These are phyloP conservation scores for Laupala kohalensis DNA, from an alignment of 1,140 invertebrate species.

Conservation along the genomic window DNA sequence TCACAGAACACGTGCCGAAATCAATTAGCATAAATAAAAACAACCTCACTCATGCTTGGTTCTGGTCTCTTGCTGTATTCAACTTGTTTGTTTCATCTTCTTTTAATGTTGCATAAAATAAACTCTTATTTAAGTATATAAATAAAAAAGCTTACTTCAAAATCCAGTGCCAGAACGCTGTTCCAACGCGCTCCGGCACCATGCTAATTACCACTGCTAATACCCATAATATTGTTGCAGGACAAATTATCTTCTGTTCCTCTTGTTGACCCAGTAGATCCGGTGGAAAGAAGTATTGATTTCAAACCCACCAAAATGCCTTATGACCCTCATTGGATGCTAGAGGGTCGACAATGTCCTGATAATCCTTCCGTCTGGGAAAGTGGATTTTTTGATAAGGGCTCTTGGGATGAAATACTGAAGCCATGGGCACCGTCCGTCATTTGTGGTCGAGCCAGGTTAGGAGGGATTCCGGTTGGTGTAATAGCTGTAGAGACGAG, in stretches of 20 bases:
- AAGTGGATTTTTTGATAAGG: slow-evolving; percentile 83
- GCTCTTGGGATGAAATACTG: slow-evolving; percentile 91
- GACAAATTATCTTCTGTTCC: slow-evolving; percentile 59
- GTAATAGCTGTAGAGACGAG: slow-evolving; percentile 94
- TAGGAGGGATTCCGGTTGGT: slow-evolving; percentile 94
- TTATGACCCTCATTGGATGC: slow-evolving; percentile 88
- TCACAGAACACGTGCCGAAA: no score
- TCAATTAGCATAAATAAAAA: no score
- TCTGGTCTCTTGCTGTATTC: no score
- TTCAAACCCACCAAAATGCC: slow-evolving; percentile 81
- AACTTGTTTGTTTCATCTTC: no score
- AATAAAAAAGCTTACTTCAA: no score
- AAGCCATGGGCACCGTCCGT: slow-evolving; percentile 96
- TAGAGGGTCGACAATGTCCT: slow-evolving; percentile 57
- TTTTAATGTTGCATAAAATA: no score
- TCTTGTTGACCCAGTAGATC: slow-evolving; percentile 58
- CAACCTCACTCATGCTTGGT: no score
- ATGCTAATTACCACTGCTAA: no score
- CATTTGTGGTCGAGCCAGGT: slow-evolving; percentile 71
- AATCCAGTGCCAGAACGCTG: no score
- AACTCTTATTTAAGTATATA: no score
- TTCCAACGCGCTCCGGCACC: no score
- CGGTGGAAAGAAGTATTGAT: slow-evolving; percentile 72
- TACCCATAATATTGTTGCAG: slow-evolving; percentile 27
- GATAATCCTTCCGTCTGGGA: slow-evolving; percentile 53